Evolutionary conservation across 2,888 invertebrate genomes (phyloP).

Genomic region (Crepidodera aurea): DNA sequence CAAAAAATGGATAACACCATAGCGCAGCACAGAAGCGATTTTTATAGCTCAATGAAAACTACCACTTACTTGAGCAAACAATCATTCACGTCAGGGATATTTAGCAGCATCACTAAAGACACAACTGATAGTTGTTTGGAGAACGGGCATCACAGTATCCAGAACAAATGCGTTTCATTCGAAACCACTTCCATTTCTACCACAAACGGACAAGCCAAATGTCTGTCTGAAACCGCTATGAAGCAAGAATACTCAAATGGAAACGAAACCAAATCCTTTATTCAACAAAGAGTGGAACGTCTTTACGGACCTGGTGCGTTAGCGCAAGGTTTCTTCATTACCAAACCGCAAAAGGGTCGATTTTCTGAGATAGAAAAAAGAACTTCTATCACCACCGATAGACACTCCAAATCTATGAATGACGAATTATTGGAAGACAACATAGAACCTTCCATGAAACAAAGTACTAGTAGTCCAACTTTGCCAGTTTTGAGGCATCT

Average conservation of each 20-base stretch:
- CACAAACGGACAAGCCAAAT: conserved; percentile 47
- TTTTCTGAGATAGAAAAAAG: conserved; percentile 47
- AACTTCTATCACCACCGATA: conserved; percentile 33
- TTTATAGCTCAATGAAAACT: conserved; percentile 46
- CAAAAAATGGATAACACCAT: conserved; percentile 48
- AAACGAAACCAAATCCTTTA: conserved; percentile 76
- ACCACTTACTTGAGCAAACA: conserved; percentile 49
- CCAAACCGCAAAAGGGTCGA: conserved; percentile 66
- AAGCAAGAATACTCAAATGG: conserved; percentile 51
- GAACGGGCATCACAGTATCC: conserved; percentile 45
- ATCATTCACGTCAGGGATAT: conserved; percentile 50
- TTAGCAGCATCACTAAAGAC: conserved; percentile 45
- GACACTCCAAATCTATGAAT: conserved; percentile 52
- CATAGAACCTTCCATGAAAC: conserved; percentile 55
- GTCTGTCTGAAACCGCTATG: conserved; percentile 48
- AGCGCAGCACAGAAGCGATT: conserved; percentile 29
- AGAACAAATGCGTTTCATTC: conserved; percentile 48
- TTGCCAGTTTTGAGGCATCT: conserved; percentile 84
- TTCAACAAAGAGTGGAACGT: conserved; percentile 87
- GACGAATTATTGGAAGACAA: conserved; percentile 50
- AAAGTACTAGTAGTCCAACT: conserved; percentile 60
- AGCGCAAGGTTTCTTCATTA: conserved; percentile 84
- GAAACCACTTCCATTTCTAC: conserved; percentile 46
- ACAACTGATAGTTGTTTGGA: conserved; percentile 56
- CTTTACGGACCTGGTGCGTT: conserved; percentile 88